These are phyloP conservation scores for Adelphocoris suturalis DNA, from an alignment of 2,888 invertebrate species.

Conservation along the genomic window DNA sequence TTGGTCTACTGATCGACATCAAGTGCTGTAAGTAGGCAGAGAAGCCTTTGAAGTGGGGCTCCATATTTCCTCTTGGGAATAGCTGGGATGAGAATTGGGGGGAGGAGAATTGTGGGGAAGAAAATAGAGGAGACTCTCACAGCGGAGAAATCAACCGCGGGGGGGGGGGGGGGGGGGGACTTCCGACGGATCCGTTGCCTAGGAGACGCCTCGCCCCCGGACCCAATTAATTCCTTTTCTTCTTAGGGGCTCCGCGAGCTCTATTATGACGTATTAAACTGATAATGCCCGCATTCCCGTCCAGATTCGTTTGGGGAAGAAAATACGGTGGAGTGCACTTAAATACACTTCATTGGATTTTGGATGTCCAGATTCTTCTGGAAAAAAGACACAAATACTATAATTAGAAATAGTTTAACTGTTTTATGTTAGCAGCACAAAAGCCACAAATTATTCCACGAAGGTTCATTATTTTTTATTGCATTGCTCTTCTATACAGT, in stretches of 20 bases:
- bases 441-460: too few species aligned
- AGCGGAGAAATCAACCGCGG: neutral
- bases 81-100: neutral
- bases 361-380: too few species aligned
- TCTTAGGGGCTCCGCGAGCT: neutral
- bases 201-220: constrained; percentile 23
- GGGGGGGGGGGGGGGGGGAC: neutral
- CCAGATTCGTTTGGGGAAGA: too few species aligned
- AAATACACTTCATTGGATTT: too few species aligned
- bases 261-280: neutral
- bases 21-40: neutral
- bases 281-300: neutral
- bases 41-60: constrained; percentile 43
- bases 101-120: too few species aligned
- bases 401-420: too few species aligned
- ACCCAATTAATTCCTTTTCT: constrained; percentile 50
- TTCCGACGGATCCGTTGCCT: constrained; percentile 55
- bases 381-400: too few species aligned
- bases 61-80: constrained; percentile 48
- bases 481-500: too few species aligned
- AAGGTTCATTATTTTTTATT: too few species aligned
- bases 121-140: too few species aligned
- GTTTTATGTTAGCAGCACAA: too few species aligned
- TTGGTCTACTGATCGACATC: neutral
- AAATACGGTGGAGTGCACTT: too few species aligned